Conservation (phyloP, 2,797 vertebrate species). For the Borostomias antarcticus region DNA sequence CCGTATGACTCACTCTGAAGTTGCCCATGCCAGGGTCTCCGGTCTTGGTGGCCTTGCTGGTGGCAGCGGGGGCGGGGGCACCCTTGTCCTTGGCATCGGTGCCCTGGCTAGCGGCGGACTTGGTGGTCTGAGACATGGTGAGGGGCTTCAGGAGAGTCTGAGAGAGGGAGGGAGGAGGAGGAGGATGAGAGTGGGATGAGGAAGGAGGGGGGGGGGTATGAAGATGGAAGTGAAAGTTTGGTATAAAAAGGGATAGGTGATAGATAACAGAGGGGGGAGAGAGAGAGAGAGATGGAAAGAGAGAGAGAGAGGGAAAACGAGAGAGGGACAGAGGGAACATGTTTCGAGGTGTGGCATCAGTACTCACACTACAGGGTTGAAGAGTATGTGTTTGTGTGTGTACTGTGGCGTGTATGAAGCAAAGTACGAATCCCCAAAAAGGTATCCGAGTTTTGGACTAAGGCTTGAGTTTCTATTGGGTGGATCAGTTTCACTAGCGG, state of each 20-base stretch:
- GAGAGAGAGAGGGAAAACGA: constrained; percentile 4
- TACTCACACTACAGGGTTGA: constrained; percentile 19
- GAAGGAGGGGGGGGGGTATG: not conserved
- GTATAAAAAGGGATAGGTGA: not conserved
- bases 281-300: constrained; percentile 8
- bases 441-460: constrained; percentile 31
- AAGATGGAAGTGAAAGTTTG: not conserved
- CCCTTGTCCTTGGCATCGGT: constrained; percentile 87
- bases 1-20: constrained; percentile 84
- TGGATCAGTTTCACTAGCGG: not conserved
- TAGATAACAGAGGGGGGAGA: constrained; percentile 5
- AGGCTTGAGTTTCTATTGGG: constrained; percentile 40
- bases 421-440: not conserved
- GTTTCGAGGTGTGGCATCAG: constrained; percentile 12
- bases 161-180: not conserved
- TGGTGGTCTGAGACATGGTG: constrained; percentile 88
- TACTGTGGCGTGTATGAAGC: constrained; percentile 4
- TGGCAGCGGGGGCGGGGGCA: constrained; percentile 71
- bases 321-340: not conserved
- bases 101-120: constrained; percentile 82
- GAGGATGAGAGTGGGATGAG: constrained; percentile 10
- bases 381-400: constrained; percentile 7
- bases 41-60: constrained; percentile 80
- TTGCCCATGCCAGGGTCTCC: constrained; percentile 81
- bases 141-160: constrained; percentile 74